phyloP scores from a whole-genome alignment of 2,888 invertebrate species.

The Microchrysa polita region DNA sequence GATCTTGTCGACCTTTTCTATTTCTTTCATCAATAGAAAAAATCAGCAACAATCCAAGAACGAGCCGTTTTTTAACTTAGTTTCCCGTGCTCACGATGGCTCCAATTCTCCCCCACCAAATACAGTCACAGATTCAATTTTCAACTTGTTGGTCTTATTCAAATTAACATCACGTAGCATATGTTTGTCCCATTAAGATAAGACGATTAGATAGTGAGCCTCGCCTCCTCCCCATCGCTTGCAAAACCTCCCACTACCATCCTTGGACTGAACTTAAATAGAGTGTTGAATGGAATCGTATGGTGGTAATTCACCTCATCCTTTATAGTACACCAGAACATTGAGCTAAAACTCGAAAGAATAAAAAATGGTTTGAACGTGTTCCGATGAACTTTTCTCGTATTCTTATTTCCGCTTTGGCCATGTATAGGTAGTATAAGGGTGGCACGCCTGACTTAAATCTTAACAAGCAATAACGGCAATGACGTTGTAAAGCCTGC shows the following conservation, averaged over 20 bases:
- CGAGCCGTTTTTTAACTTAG: too few species aligned
- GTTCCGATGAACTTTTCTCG: constrained; percentile 6
- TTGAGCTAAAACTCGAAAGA: neutral
- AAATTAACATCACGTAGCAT: constrained; percentile 50
- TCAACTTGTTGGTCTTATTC: constrained; percentile 50
- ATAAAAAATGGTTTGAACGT: constrained; percentile 32
- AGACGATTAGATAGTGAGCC: constrained; percentile 46
- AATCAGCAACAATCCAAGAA: too few species aligned
- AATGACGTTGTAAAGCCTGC: constrained; percentile 22
- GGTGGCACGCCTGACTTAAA: neutral
- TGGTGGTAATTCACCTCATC: neutral
- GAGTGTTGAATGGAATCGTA: neutral
- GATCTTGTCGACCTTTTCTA: too few species aligned
- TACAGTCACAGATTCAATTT: constrained; percentile 49
- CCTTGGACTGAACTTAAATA: too few species aligned
- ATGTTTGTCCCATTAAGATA: constrained; percentile 50
- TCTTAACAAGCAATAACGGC: constrained; percentile 21
- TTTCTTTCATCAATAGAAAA: too few species aligned
- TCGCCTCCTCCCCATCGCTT: neutral
- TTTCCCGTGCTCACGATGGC: too few species aligned
- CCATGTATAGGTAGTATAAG: neutral
- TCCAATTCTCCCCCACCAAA: constrained; percentile 29
- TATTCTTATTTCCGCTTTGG: neutral
- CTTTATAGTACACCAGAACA: neutral
- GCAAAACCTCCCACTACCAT: neutral